Evolutionary conservation across 1,140 invertebrate species (phyloP).

Genomic region (Wiebesia pumilae): DNA sequence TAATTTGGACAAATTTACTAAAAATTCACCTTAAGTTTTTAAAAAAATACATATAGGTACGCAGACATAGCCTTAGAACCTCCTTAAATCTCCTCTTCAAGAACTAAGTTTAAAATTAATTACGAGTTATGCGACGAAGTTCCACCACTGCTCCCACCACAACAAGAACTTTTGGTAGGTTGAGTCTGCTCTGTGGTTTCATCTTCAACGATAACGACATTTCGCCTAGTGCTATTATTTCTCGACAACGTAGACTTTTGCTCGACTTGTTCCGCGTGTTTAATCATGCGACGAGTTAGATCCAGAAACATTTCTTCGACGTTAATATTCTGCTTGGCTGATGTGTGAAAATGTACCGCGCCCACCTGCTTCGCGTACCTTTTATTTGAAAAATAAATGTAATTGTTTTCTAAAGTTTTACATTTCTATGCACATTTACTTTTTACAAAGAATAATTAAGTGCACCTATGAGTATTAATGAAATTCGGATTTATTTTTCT

Average conservation of each 20-base stretch:
- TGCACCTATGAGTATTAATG: too few species aligned
- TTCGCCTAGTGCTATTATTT: constrained; percentile 75
- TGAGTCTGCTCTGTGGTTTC: constrained; percentile 69
- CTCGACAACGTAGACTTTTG: constrained; percentile 73
- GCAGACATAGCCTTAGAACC: constrained; percentile 33
- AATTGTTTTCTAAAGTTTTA: not conserved
- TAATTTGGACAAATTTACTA: not conserved
- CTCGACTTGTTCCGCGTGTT: constrained; percentile 73
- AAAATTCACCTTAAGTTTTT: not conserved
- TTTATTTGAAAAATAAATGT: not conserved
- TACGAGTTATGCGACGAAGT: constrained; percentile 64
- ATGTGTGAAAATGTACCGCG: constrained; percentile 95
- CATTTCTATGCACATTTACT: too few species aligned
- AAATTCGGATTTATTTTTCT: not conserved
- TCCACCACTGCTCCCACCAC: constrained; percentile 58
- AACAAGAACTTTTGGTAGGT: constrained; percentile 68
- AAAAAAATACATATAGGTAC: not conserved
- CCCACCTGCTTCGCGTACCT: constrained; percentile 94
- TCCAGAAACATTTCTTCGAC: constrained; percentile 96
- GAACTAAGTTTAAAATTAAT: constrained; percentile 51
- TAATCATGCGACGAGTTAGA: constrained; percentile 83
- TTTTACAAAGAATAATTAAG: too few species aligned
- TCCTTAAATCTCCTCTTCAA: constrained; percentile 14
- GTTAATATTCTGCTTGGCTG: constrained; percentile 94
- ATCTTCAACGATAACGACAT: constrained; percentile 80